Evolutionary conservation across 2,888 invertebrate species (phyloP).

Genomic region (Eupithecia centaureata): DNA sequence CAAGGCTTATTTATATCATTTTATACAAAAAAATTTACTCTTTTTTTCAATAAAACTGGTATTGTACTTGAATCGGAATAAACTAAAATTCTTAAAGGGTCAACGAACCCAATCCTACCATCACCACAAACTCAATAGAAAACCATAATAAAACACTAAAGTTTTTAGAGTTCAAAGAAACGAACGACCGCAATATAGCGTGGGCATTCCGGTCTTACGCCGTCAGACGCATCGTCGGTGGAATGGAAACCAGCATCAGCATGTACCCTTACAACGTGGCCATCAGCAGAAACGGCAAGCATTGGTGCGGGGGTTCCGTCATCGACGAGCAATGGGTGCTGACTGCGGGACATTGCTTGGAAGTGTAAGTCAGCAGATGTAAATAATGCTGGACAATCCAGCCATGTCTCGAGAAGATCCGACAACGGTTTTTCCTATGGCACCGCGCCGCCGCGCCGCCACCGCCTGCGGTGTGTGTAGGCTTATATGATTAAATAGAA

Average conservation of each 20-base stretch:
- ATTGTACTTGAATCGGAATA: too few relatives aligned
- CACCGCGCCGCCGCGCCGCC: too few relatives aligned
- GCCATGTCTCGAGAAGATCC: too few relatives aligned
- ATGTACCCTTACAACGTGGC: constrained; percentile 79
- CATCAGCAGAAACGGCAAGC: constrained; percentile 68
- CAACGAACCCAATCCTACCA: too few relatives aligned
- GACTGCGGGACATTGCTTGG: constrained; percentile 77
- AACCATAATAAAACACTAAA: background rate
- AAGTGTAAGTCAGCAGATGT: constrained; percentile 67
- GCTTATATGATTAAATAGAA: too few relatives aligned
- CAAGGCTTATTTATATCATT: too few relatives aligned
- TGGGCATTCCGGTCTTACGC: constrained; percentile 74
- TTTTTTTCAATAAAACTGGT: too few relatives aligned
- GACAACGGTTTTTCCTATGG: too few relatives aligned
- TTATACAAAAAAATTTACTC: too few relatives aligned
- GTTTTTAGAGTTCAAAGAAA: constrained; percentile 51
- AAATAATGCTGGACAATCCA: too few relatives aligned
- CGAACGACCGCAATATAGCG: constrained; percentile 62
- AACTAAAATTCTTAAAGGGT: too few relatives aligned
- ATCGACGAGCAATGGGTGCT: constrained; percentile 81
- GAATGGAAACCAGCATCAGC: constrained; percentile 76
- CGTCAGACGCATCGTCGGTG: constrained; percentile 73
- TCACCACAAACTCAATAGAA: background rate
- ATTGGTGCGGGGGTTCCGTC: constrained; percentile 78
- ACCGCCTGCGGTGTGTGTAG: too few relatives aligned